phyloP scores from a whole-genome alignment of 2,888 invertebrate genomes.

The Drosophila leonis region DNA sequence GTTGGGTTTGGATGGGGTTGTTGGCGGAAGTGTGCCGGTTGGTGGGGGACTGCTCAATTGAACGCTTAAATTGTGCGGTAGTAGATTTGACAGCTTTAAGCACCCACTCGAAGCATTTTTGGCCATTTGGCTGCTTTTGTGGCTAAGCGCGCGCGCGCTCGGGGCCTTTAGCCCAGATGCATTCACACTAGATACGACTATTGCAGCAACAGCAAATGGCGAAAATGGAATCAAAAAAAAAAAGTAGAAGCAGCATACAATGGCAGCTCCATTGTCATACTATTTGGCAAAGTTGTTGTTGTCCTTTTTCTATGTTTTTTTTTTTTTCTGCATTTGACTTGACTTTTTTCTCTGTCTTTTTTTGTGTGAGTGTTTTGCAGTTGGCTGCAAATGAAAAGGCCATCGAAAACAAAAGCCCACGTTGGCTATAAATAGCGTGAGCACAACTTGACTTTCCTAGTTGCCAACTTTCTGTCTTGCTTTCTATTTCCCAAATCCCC shows the following conservation, averaged over 20 bases:
- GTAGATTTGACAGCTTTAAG: constrained; percentile 74
- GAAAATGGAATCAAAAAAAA: constrained; percentile 7
- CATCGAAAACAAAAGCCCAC: constrained; percentile 80
- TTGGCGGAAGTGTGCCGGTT: background rate
- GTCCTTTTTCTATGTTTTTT: constrained; percentile 11
- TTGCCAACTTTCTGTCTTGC: constrained; percentile 70
- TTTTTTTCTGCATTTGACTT: constrained; percentile 33
- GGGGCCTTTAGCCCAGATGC: constrained; percentile 36
- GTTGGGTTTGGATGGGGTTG: background rate
- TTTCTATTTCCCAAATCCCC: constrained; percentile 28
- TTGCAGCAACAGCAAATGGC: constrained; percentile 7
- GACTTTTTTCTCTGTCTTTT: constrained; percentile 22
- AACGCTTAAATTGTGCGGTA: constrained; percentile 71
- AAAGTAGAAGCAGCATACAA: constrained; percentile 40
- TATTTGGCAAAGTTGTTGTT: constrained; percentile 65
- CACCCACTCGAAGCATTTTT: constrained; percentile 56
- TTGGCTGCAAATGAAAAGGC: constrained; percentile 78
- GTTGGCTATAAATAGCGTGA: constrained; percentile 78
- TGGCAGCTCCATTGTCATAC: constrained; percentile 60
- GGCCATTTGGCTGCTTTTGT: constrained; percentile 63
- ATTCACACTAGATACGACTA: constrained; percentile 30
- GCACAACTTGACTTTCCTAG: constrained; percentile 74
- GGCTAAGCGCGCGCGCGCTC: constrained; percentile 50
- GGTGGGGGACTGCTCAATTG: constrained; percentile 48
- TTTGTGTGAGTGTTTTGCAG: constrained; percentile 55